Conservation (phyloP, 1,140 invertebrate species). For the Caenorhabditis inopinata region DNA sequence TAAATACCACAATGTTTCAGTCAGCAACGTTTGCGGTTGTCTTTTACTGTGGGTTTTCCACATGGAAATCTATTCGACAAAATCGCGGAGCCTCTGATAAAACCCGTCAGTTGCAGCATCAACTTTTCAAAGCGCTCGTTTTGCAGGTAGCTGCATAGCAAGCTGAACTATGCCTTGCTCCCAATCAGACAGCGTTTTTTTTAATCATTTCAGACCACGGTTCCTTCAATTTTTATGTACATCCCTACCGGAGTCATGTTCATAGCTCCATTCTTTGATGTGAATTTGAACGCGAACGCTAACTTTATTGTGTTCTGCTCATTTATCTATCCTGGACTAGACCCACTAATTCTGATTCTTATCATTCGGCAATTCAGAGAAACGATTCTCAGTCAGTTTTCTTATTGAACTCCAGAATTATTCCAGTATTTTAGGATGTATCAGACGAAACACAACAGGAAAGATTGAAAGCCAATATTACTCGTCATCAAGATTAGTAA, state of each 20-base stretch:
- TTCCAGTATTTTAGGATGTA: too few species aligned
- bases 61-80: not conserved
- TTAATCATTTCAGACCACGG: not conserved
- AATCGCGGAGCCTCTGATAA: not conserved
- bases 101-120: not conserved
- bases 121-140: not conserved
- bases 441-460: too few species aligned
- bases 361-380: not conserved
- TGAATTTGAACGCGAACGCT: conserved; percentile 9
- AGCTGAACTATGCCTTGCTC: not conserved
- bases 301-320: conserved; percentile 17
- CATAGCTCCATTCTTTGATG: conserved; percentile 10
- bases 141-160: not conserved
- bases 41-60: not conserved
- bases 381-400: not conserved
- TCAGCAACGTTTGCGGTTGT: not conserved
- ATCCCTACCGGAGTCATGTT: conserved; percentile 24
- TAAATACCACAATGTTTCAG: not conserved
- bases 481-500: too few species aligned
- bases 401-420: too few species aligned
- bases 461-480: too few species aligned
- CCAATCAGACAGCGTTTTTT: not conserved
- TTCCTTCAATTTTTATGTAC: conserved; percentile 7
- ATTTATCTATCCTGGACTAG: not conserved
- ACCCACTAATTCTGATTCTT: not conserved